Percentiles rank a stretch among this genome's conserved stretches.
phyloP scores from a whole-genome alignment of 2,797 vertebrate genomes.

The Clarias fuscus region DNA sequence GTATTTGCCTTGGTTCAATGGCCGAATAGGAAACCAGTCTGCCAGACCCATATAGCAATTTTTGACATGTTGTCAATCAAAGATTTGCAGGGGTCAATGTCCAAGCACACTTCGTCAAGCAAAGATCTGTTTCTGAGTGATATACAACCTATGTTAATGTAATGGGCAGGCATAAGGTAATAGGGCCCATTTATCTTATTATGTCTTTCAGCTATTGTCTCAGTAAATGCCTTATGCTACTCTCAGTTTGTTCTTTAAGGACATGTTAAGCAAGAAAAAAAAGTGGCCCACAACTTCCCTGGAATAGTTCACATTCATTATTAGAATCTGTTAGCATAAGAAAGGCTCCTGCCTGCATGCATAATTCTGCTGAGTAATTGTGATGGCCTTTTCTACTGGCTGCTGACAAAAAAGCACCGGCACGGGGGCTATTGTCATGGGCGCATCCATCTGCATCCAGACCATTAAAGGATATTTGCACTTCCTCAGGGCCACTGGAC shows the following conservation, averaged over 20 bases:
- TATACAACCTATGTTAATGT: conserved; percentile 56
- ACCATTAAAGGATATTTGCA: conserved; percentile 84
- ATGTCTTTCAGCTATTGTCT: conserved; percentile 67
- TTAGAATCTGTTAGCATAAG: conserved; percentile 79
- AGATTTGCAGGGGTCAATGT: conserved; percentile 40
- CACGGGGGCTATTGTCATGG: conserved; percentile 79
- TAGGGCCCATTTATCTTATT: conserved; percentile 68
- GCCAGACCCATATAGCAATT: conserved; percentile 42
- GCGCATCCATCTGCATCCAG: conserved; percentile 81
- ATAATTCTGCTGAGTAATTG: conserved; percentile 80
- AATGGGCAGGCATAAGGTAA: conserved; percentile 51
- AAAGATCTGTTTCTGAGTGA: conserved; percentile 58
- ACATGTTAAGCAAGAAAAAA: conserved; percentile 62
- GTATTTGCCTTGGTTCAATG: conserved; percentile 40
- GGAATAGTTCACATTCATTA: conserved; percentile 78
- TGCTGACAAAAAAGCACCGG: conserved; percentile 75
- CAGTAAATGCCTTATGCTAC: conserved; percentile 62
- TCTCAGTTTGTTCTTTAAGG: conserved; percentile 66
- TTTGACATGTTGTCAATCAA: conserved; percentile 59
- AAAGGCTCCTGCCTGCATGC: conserved; percentile 78
- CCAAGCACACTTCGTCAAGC: conserved; percentile 55
- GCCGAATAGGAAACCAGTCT: conserved; percentile 21
- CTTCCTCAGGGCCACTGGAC: conserved; percentile 78
- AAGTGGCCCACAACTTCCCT: conserved; percentile 63
- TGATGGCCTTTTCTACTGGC: conserved; percentile 69